These are phyloP conservation scores for Hylyphantes graminicola DNA, from an alignment of 1,140 invertebrate species.

Conservation along the genomic window DNA sequence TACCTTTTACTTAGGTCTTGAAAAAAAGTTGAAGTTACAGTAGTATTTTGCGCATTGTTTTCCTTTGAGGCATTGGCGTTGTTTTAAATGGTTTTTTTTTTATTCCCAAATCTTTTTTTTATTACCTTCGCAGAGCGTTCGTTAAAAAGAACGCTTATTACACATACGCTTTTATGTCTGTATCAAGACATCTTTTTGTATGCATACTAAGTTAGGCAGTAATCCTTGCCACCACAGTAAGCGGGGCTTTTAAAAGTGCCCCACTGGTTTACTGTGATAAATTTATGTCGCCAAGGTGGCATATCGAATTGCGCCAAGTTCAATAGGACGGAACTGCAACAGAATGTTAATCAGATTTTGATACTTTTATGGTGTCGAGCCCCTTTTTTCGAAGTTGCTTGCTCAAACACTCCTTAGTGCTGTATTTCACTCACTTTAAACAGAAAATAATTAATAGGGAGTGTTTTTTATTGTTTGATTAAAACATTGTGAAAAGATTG, in stretches of 20 bases:
- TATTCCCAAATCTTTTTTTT: too few species aligned
- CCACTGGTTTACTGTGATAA: constrained; percentile 29
- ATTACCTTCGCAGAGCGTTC: too few species aligned
- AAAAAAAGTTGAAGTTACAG: too few species aligned
- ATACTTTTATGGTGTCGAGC: constrained; percentile 21
- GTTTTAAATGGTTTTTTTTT: too few species aligned
- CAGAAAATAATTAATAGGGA: neutral
- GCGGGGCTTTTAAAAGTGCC: constrained; percentile 36
- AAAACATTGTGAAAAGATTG: too few species aligned
- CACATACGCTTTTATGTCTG: too few species aligned
- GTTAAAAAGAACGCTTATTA: too few species aligned
- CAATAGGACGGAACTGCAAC: neutral
- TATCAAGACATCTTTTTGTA: neutral
- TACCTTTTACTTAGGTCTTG: too few species aligned
- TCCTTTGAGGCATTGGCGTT: too few species aligned
- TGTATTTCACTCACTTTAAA: neutral
- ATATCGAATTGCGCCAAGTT: constrained; percentile 43
- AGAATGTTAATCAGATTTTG: constrained; percentile 39
- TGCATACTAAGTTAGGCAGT: constrained; percentile 7
- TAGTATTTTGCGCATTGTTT: too few species aligned
- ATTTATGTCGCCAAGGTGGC: constrained; percentile 53
- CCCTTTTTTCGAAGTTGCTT: neutral
- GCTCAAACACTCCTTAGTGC: constrained; percentile 4
- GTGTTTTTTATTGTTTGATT: neutral
- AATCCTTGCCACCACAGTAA: neutral